phyloP scores from a whole-genome alignment of 1,140 invertebrate species.

The Nebria ingens region DNA sequence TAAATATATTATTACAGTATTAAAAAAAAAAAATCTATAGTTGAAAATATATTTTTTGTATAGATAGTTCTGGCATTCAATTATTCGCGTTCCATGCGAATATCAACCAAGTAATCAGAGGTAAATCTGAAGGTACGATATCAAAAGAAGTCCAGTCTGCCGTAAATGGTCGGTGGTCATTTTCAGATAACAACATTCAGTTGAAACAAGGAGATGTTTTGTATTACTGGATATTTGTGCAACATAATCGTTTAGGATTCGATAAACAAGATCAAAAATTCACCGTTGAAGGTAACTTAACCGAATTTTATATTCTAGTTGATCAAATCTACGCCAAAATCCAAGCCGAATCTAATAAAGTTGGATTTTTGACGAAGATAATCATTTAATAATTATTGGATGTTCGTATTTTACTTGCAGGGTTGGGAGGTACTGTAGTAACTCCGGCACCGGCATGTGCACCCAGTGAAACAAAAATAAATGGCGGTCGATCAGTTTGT shows the following conservation, averaged over 20 bases:
- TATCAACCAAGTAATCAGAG: slow-evolving; percentile 19
- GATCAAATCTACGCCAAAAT: too few relatives aligned
- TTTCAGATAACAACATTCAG: slow-evolving; percentile 23
- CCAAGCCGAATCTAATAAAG: too few relatives aligned
- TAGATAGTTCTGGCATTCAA: slow-evolving; percentile 25
- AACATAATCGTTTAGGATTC: slow-evolving; percentile 23
- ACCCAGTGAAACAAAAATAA: neutral
- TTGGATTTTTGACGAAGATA: slow-evolving; percentile 11
- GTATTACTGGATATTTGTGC: slow-evolving; percentile 30
- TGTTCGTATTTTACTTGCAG: neutral
- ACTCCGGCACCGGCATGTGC: neutral
- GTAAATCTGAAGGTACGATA: slow-evolving; percentile 20
- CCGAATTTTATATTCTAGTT: neutral
- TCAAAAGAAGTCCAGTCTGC: slow-evolving; percentile 18
- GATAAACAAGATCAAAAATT: slow-evolving; percentile 18
- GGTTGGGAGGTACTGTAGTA: neutral
- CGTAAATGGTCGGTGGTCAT: slow-evolving; percentile 21
- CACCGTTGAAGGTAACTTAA: slow-evolving; percentile 16
- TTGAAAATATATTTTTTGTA: too few relatives aligned
- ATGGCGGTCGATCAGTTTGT: slow-evolving; percentile 13
- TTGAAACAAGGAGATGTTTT: slow-evolving; percentile 24
- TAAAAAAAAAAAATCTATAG: too few relatives aligned
- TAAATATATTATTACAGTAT: too few relatives aligned
- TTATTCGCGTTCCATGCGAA: slow-evolving; percentile 28
- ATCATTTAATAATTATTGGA: slow-evolving; percentile 5